phyloP scores from a whole-genome alignment of 2,888 invertebrate genomes.

The Sesia bembeciformis region DNA sequence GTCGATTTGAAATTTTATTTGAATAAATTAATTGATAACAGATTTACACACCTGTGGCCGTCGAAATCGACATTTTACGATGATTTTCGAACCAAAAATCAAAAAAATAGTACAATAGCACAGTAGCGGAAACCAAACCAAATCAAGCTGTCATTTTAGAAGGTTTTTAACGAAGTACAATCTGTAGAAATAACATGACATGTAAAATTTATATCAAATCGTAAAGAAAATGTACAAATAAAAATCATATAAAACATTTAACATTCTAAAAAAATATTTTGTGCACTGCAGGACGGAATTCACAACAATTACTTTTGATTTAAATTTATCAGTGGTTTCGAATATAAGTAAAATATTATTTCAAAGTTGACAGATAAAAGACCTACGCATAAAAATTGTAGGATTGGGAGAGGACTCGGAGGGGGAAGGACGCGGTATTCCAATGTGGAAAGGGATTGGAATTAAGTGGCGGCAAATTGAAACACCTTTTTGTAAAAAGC shows the following conservation, averaged over 20 bases:
- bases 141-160: constrained; percentile 70
- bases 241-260: background rate
- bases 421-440: constrained; percentile 60
- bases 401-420: constrained; percentile 49
- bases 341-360: background rate
- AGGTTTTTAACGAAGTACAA: constrained; percentile 32
- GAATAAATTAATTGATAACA: constrained; percentile 21
- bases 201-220: background rate
- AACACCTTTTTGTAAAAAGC: constrained; percentile 7
- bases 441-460: constrained; percentile 27
- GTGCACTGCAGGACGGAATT: no score
- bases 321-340: background rate
- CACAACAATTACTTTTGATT: background rate
- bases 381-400: constrained; percentile 48
- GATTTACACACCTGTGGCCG: constrained; percentile 62
- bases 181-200: background rate
- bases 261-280: no score
- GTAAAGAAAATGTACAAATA: background rate
- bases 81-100: constrained; percentile 56
- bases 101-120: constrained; percentile 71
- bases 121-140: constrained; percentile 75
- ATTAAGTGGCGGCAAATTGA: constrained; percentile 34
- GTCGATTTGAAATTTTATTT: constrained; percentile 18
- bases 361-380: constrained; percentile 20
- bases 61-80: constrained; percentile 66